Percentiles rank a stretch among this genome's conserved stretches.
phyloP scores from a whole-genome alignment of 2,113 vertebrate genomes.

The Neotragus moschatus region DNA sequence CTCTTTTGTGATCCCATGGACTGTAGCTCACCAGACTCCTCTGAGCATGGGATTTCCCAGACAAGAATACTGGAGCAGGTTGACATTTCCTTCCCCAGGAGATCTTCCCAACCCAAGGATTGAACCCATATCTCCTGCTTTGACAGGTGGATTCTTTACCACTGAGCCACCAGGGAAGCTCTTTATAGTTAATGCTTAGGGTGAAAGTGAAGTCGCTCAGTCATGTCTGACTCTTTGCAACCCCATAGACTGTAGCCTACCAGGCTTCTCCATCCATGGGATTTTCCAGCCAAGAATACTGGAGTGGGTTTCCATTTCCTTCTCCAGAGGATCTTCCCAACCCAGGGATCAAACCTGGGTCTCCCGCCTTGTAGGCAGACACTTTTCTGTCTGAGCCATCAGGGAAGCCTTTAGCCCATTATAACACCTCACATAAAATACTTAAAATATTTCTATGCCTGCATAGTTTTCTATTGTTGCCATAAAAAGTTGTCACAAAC shows the following conservation, averaged over 20 bases:
- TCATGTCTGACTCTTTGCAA: no score
- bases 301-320: no score
- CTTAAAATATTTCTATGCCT: background rate
- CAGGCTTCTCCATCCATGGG: no score
- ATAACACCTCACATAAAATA: background rate
- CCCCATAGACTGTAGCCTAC: no score
- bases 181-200: background rate
- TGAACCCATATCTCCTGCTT: background rate
- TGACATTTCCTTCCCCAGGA: background rate
- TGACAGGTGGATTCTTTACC: background rate
- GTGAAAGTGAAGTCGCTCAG: no score
- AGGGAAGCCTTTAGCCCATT: background rate
- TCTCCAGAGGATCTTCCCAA: no score
- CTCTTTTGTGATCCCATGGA: background rate
- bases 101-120: background rate
- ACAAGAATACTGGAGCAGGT: background rate
- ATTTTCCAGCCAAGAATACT: no score
- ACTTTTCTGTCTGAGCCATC: background rate
- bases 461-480: background rate
- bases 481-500: background rate
- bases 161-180: background rate
- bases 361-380: no score
- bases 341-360: no score
- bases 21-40: background rate
- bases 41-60: background rate